Evolutionary conservation across 2,888 invertebrate genomes (phyloP), one percentile per base, ranked within the genome.

Genomic region (Mesodorylaimus sp.): DNA sequence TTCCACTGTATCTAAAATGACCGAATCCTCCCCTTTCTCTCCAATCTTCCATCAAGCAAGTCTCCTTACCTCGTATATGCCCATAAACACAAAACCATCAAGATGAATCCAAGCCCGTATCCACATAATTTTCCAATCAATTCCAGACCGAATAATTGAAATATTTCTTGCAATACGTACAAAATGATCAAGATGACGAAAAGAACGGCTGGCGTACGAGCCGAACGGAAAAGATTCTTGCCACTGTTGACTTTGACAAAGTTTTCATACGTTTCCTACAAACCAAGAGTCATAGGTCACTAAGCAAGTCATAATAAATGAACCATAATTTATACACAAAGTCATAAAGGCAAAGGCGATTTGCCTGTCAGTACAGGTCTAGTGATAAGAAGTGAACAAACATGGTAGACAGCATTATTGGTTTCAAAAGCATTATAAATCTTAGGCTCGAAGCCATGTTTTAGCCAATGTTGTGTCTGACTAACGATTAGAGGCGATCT

Each of bases 141-240:
- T 43, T 61, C 56, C 24, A 64, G 44, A 25, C 61, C 60, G 43
- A 65, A 16, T 7, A 64, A 49, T 45, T 64, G 61, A 58, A 62
- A 62, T 51, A 65, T 57, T 50, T 45, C 89, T 57, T 88, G 86
- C 46, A 80, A 68, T 60, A 95, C 76, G 71, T 97, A 97, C 74
- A 81, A 81, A 57, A 79, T 72, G 57, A 88, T 78, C 58, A 89
- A 84, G 55, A 89, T 72, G 10, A 81, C 81, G 68, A 88, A 85
- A 69, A 87, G 81, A 3, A 71, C 69, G 41, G 87, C 86, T 16
- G 91, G 91, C 47, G 93, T 93, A 64, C 88, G 78, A 46, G 87
- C 88, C 53, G 89, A 86, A 70, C 88, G 89, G 72, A 93, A 93
- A 56, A 93, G 85, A 72, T 93, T 93, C 75, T 95, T 95, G 68